These are phyloP conservation scores for Deilephila elpenor DNA, from an alignment of 2,888 invertebrate species.

Conservation along the genomic window DNA sequence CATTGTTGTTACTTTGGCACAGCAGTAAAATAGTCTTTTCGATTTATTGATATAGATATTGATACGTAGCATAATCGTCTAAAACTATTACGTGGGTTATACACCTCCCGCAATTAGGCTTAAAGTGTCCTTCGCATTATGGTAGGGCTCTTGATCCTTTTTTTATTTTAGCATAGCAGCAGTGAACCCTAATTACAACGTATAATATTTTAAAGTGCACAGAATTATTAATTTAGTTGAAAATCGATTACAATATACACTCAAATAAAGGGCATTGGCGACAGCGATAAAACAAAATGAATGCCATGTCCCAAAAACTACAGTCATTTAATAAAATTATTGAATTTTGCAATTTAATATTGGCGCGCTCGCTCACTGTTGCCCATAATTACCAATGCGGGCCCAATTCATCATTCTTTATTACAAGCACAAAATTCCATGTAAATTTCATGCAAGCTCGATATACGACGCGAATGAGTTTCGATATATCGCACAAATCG, in stretches of 20 bases:
- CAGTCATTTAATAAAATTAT: conserved; percentile 75
- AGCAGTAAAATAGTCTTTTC: too few species aligned
- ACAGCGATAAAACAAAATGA: conserved; percentile 25
- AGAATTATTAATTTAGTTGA: background rate
- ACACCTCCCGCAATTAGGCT: too few species aligned
- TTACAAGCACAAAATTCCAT: conserved; percentile 82
- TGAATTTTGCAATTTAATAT: conserved; percentile 79
- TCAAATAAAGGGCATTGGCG: conserved; percentile 1
- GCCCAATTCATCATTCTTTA: conserved; percentile 84
- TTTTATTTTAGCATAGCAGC: too few species aligned
- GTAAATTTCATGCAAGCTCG: conserved; percentile 79
- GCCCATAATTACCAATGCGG: conserved; percentile 82
- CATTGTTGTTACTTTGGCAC: too few species aligned
- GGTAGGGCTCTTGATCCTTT: too few species aligned
- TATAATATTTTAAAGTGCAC: background rate
- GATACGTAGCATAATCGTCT: too few species aligned
- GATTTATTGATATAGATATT: too few species aligned
- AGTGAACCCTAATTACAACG: too few species aligned
- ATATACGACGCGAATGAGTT: conserved; percentile 70
- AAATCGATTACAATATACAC: background rate
- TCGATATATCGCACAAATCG: conserved; percentile 74
- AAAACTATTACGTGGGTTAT: too few species aligned
- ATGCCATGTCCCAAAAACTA: conserved; percentile 44
- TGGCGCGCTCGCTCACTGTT: conserved; percentile 71
- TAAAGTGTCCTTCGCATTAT: too few species aligned